phyloP scores from a whole-genome alignment of 2,797 vertebrate species.

The Poecilia wingei region DNA sequence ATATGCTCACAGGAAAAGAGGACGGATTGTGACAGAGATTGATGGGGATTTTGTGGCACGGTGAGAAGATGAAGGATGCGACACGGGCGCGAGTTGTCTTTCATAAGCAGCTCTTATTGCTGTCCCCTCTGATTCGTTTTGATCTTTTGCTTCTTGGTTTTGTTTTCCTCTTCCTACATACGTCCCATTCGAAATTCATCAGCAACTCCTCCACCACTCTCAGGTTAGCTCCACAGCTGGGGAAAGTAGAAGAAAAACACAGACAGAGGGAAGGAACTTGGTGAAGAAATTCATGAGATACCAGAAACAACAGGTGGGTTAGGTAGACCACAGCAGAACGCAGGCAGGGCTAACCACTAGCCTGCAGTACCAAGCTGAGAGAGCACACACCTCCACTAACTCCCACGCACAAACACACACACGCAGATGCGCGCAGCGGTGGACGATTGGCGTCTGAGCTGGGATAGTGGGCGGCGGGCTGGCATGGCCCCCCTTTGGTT shows the following conservation, averaged over 20 bases:
- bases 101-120: constrained; percentile 28
- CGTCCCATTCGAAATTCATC: constrained; percentile 46
- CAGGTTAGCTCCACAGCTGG: constrained; percentile 50
- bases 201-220: constrained; percentile 27
- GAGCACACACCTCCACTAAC: constrained; percentile 37
- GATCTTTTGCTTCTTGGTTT: constrained; percentile 7
- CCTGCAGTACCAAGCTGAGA: constrained; percentile 36
- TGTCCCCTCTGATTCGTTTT: constrained; percentile 18
- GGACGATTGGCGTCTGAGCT: constrained; percentile 31
- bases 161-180: constrained; percentile 25
- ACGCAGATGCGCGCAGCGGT: constrained; percentile 19
- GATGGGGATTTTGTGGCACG: constrained; percentile 10
- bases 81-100: constrained; percentile 25
- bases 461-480: constrained; percentile 55
- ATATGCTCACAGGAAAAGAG: constrained; percentile 2
- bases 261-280: constrained; percentile 30
- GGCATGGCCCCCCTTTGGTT: constrained; percentile 69
- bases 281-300: constrained; percentile 50
- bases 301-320: constrained; percentile 37
- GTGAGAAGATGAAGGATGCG: constrained; percentile 32
- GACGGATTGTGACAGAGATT: constrained; percentile 15
- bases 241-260: constrained; percentile 31
- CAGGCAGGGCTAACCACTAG: constrained; percentile 21
- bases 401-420: constrained; percentile 21
- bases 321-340: constrained; percentile 29